phyloP scores from a whole-genome alignment of 2,888 invertebrate species.

The Drosophila nr. perissopoda region DNA sequence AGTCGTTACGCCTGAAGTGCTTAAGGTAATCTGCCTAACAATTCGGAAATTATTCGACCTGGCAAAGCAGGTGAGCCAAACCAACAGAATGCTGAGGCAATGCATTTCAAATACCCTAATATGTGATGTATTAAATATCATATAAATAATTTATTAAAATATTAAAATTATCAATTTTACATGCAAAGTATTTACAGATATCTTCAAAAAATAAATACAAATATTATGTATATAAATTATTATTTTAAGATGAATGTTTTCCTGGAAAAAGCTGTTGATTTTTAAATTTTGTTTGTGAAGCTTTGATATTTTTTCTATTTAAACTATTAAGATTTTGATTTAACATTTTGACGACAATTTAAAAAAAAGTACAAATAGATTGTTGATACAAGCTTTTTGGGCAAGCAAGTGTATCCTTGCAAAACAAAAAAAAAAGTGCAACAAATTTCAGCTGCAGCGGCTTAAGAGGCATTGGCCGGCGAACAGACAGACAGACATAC shows the following conservation, averaged over 20 bases:
- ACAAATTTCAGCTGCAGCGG: constrained; percentile 44
- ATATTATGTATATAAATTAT: background rate
- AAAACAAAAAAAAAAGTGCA: constrained; percentile 18
- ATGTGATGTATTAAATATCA: background rate
- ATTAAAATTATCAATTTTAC: background rate
- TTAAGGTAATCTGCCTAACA: constrained; percentile 70
- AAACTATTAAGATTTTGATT: background rate
- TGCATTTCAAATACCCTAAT: constrained; percentile 32
- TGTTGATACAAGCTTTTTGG: background rate
- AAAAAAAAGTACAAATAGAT: background rate
- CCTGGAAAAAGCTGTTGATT: background rate
- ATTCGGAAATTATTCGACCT: constrained; percentile 63
- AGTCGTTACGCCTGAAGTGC: constrained; percentile 66
- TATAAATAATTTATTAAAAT: background rate
- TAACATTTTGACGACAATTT: background rate
- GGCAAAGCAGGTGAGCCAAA: constrained; percentile 49
- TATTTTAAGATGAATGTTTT: background rate
- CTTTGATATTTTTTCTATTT: background rate
- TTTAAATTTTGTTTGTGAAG: background rate
- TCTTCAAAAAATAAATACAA: background rate
- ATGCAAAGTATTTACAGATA: background rate
- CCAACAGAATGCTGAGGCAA: background rate
- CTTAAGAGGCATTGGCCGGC: constrained; percentile 29
- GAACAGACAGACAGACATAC: background rate
- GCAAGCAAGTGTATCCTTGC: constrained; percentile 19